Evolutionary conservation across 2,797 vertebrate genomes (phyloP), one percentile per base, ranked within the genome.

Genomic region (Oreonectes daqikongensis): DNA sequence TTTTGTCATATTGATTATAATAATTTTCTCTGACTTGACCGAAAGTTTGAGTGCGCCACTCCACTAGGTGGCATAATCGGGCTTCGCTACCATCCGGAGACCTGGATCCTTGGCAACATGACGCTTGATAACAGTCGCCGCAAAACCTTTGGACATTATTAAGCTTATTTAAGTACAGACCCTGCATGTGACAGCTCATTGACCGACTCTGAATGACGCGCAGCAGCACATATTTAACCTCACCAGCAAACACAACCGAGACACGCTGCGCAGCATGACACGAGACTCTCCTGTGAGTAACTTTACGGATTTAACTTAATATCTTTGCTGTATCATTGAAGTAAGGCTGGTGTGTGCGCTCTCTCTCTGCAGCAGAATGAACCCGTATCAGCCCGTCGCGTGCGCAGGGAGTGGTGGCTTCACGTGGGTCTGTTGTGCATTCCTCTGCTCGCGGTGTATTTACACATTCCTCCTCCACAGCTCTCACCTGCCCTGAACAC

Each of bases 361-460:
- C 72, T 8, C 32, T 30, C 42, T 72, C 9, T 42, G 46, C 44
- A 24, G 69, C 28, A 60, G 73, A 65, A 64, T 15, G 68, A 53
- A 42, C 18, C n/a, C 12, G 67, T 50, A 5, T 50, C 72, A 61
- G 48, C 82, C 79, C 79, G 85, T 84, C 5, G 6, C 83, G 95
- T 91, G 80, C 96, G 97, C 95, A 95, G 88, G 90, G 96, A 98
- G 90, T 95, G 96, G 95, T 99, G 97, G 96, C 82, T 97, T 18
- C 95, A 96, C 64, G 93, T 96, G 83, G 92, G 92, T 30, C 82
- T 99, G 18, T 84, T 98, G 84, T 94, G 87, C 0, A 79, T 97
- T 42, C 96, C 97, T 11, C 93, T 99, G 80, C 83, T 97, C 0
- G 96, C 97, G 0, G 93, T 96, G 0, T 99, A 98, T 87, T 91